Evolutionary conservation across 64 coral and sea anemone species (phyloP), one percentile per base, ranked within the genome.

Genomic region (Montipora cactus): DNA sequence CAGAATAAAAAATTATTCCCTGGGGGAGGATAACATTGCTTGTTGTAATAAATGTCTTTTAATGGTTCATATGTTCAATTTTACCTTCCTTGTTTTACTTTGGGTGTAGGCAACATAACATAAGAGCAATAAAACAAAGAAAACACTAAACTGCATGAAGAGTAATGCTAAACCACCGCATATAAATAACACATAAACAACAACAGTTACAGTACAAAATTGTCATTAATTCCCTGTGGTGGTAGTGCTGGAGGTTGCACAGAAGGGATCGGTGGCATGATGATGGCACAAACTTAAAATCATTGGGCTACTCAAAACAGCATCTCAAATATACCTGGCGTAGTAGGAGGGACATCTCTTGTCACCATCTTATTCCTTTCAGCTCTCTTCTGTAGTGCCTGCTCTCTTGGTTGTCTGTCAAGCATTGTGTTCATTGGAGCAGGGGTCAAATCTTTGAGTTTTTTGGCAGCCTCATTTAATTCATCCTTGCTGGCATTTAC

Each of bases 351-450:
- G 52, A 55, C 52, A 55, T 55, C 52, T 55, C 52, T 55, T 2
- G 52, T 55, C 5, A 55, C 52, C 52, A 55, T 55, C 52, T 55
- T 55, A 55, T 10, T 55, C 52, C 52, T 55, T 55, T 55, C 52
- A 55, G 2, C 52, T 55, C 52, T 55, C 52, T 55, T 55, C 9
- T 55, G 52, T 55, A 55, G 52, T 55, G 52, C 52, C 52, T 55
- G 52, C 9, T 55, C 52, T 55, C 52, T 55, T 55, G 52, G 52
- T 55, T 78, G 87, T 72, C 52, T 89, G 70, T 89, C 73, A n/a
- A 89, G 23, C 87, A 89, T 89, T 9, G 74, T 76, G 52, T 89
- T 89, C 74, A 89, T 89, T 78, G 87, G 48, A 59, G 87, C 53
- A 76, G 87, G 87, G 20, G 74, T 58, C 69, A 9, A 28, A 12